Conservation (phyloP, 2,888 invertebrate species). For the Acanthopleura granulata region DNA sequence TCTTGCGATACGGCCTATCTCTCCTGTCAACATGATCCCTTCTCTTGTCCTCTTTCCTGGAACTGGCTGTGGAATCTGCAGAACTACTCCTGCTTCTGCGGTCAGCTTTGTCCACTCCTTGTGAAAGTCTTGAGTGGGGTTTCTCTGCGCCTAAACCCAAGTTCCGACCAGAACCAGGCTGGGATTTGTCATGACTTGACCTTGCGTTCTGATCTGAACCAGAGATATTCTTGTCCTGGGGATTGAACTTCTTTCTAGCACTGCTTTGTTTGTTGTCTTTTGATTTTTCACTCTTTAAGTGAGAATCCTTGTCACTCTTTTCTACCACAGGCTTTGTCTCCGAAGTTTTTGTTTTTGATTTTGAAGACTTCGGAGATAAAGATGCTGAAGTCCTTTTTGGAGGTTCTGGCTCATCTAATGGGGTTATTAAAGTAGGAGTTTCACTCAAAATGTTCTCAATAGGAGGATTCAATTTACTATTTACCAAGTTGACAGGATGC, state of each 20-base stretch:
- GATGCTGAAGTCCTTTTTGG: neutral
- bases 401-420: neutral
- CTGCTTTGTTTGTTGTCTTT: neutral
- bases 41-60: neutral
- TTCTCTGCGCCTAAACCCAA: neutral
- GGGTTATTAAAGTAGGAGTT: neutral
- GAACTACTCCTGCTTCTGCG: neutral
- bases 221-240: constrained; percentile 19
- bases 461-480: neutral
- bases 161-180: neutral
- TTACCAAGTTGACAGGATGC: neutral
- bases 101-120: neutral
- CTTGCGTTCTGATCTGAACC: neutral
- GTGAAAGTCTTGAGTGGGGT: neutral
- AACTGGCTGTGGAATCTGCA: neutral
- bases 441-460: neutral
- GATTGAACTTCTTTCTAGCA: constrained; percentile 24
- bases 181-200: neutral
- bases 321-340: neutral
- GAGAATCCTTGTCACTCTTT: neutral
- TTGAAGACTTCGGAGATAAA: neutral
- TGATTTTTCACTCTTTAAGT: neutral
- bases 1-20: neutral
- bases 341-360: neutral
- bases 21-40: constrained; percentile 5